phyloP scores from a whole-genome alignment of 2,113 vertebrate species.

The Corynorhinus townsendii region DNA sequence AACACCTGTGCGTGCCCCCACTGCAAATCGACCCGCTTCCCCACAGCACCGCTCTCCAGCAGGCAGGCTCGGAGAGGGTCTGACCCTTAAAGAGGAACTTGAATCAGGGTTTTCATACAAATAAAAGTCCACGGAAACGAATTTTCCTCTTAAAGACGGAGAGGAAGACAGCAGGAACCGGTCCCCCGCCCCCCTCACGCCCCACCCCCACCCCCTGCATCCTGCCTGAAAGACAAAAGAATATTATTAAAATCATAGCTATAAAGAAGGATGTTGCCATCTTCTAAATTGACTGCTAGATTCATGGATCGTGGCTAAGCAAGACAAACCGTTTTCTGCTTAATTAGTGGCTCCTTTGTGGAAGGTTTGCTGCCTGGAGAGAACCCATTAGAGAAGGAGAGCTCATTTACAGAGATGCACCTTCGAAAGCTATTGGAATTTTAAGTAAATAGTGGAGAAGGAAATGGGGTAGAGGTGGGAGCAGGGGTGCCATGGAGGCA shows the following conservation, averaged over 20 bases:
- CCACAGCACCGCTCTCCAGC: conserved; percentile 56
- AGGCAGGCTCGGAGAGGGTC: conserved; percentile 28
- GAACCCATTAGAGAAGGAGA: conserved; percentile 77
- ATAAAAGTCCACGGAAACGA: not conserved
- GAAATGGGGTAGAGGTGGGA: not conserved
- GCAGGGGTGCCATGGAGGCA: not conserved
- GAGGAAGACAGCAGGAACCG: not conserved
- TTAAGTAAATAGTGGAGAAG: conserved; percentile 39
- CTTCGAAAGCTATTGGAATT: conserved; percentile 56
- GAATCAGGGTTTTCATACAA: conserved; percentile 73
- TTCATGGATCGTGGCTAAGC: conserved; percentile 74
- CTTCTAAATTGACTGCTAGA: conserved; percentile 77
- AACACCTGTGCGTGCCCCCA: conserved; percentile 53
- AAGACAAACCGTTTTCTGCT: conserved; percentile 79
- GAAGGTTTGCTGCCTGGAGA: conserved; percentile 80
- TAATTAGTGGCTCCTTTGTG: conserved; percentile 81
- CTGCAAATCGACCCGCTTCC: conserved; percentile 71
- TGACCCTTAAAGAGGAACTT: conserved; percentile 66
- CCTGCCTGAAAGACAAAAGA: conserved; percentile 73
- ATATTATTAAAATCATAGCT: conserved; percentile 73
- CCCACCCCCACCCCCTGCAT: conserved; percentile 3
- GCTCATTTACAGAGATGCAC: conserved; percentile 73
- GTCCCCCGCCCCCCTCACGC: accelerated
- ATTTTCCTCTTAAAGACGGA: conserved; percentile 1
- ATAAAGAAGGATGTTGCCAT: conserved; percentile 73